Evolutionary conservation across 2,888 invertebrate genomes (phyloP).

Genomic region (Drosophila prostipennis): DNA sequence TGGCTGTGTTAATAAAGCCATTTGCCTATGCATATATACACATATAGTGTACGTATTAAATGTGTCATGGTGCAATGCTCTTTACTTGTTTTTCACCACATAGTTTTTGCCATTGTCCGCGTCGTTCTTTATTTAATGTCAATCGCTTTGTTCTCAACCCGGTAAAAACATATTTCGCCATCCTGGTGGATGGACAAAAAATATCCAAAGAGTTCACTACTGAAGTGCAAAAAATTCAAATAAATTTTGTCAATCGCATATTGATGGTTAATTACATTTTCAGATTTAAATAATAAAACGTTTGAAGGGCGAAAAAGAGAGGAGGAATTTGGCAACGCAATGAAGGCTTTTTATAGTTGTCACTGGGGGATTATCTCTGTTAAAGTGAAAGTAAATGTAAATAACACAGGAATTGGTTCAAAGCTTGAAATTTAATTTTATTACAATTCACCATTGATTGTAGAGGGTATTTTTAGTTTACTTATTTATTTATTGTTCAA

Average conservation of each 20-base stretch:
- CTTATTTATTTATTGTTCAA: no score
- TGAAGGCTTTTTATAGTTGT: conserved; percentile 11
- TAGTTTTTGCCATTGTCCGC: conserved; percentile 5
- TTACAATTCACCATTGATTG: no score
- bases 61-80: conserved; percentile 23
- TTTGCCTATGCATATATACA: conserved; percentile 66
- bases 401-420: no score
- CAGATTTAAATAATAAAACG: conserved; percentile 40
- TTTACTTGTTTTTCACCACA: conserved; percentile 8
- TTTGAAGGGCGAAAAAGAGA: conserved; percentile 3
- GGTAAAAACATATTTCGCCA: conserved; percentile 11
- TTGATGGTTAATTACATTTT: conserved; percentile 47
- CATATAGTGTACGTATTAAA: conserved; percentile 27
- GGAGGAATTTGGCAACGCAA: conserved; percentile 6
- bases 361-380: conserved; percentile 20
- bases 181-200: conserved; percentile 7
- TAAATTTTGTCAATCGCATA: conserved; percentile 42
- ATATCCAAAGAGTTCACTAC: background rate
- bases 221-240: conserved; percentile 19
- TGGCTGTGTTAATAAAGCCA: conserved; percentile 64
- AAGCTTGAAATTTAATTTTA: no score
- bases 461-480: background rate
- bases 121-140: conserved; percentile 39
- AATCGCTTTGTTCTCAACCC: conserved; percentile 32
- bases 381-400: conserved; percentile 13